Evolutionary conservation across 2,113 vertebrate species (phyloP), one percentile per base, ranked within the genome.

Genomic region (Microtus montanus): DNA sequence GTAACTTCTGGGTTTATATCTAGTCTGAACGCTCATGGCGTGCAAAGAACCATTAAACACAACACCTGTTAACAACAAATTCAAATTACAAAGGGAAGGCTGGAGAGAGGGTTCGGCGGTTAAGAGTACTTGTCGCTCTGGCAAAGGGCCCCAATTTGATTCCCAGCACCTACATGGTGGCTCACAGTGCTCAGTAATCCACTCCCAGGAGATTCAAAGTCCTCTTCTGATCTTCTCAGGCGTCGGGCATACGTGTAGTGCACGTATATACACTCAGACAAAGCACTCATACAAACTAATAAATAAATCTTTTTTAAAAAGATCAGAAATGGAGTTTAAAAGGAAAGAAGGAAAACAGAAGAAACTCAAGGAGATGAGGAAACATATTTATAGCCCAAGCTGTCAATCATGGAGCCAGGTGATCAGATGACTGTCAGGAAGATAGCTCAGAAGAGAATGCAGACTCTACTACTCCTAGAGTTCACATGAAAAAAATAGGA

Each of bases 51-150:
- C n/a, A 92, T 73, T 10, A 63, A 83, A 86, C 77, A 86, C 82
- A 89, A n/a, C 11, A 52, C 22, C 68, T 64, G 38, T 38, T 93
- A 66, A 44, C 30, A 94, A 73, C 61, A 71, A 85, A 10, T 74
- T 83, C 83, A 22, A 94, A 93, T 2, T 74, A 63, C 54, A 54
- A 94, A 82, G 44, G 24, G 80, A 86, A 30, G 47, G 54, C 90
- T 93, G 24, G 80, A 83, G 13, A 63, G 54, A 63, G 63, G n/a
- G n/a, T 24, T 63, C 24, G 17, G 54, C 38, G 58, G 58, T 28
- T 83, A 28, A 83, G n/a, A 83, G 54, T 4, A 19, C 24, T 13
- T 83, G n/a, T 24, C 5, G 2, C n/a, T 83, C 80, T 63, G 41
- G n/a, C 14, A 63, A 13, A 41, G 24, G 58, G 41, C 14, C 7